phyloP scores from a whole-genome alignment of 2,797 vertebrate genomes.

The Myripristis jacobus region DNA sequence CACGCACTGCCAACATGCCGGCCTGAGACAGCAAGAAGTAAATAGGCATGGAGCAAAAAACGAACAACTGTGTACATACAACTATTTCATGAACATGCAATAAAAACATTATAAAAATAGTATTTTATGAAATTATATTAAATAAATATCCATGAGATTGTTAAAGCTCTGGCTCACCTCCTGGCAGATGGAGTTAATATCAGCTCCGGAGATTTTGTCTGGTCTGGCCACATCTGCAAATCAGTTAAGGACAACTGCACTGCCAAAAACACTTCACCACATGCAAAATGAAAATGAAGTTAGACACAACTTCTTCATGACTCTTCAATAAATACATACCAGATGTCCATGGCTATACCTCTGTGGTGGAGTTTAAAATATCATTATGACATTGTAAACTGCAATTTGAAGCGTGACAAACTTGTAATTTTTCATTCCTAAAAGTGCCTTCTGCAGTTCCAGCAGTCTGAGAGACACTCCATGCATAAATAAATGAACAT shows the following conservation, averaged over 20 bases:
- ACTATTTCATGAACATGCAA: background rate
- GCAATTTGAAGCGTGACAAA: too few relatives aligned
- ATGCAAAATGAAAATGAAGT: background rate
- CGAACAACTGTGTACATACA: too few relatives aligned
- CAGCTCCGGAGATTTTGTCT: conserved; percentile 95
- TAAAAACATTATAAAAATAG: too few relatives aligned
- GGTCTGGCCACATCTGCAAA: conserved; percentile 91
- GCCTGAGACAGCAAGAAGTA: conserved; percentile 78
- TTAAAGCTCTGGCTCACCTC: conserved; percentile 83
- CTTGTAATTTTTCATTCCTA: too few relatives aligned
- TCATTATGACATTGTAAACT: too few relatives aligned
- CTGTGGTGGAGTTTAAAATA: too few relatives aligned
- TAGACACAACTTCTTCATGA: background rate
- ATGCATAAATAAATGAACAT: too few relatives aligned
- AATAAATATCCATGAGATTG: background rate
- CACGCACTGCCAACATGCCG: conserved; percentile 93
- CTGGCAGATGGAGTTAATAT: conserved; percentile 97
- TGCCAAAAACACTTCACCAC: background rate
- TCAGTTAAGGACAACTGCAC: conserved; percentile 78
- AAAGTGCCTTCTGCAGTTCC: too few relatives aligned
- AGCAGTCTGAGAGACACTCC: too few relatives aligned
- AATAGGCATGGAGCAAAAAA: background rate
- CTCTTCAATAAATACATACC: too few relatives aligned
- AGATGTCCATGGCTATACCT: too few relatives aligned
- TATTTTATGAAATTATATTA: too few relatives aligned